These are phyloP conservation scores for Microctenopoma lineatum DNA, from an alignment of 2,797 vertebrate species.

Conservation along the genomic window DNA sequence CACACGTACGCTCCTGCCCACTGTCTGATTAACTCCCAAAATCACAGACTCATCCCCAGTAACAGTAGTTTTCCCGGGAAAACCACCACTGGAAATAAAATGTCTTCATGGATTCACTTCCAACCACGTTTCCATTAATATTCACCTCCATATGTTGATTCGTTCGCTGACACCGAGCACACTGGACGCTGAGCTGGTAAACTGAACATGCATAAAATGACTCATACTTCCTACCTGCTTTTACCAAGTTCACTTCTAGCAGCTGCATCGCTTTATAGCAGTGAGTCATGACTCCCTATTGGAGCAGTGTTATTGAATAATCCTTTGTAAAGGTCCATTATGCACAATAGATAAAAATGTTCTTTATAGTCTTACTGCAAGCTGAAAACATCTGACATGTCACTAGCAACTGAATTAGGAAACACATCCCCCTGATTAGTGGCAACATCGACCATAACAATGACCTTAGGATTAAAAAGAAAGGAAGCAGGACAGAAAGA, in stretches of 20 bases:
- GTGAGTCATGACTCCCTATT: constrained; percentile 10
- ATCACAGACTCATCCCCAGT: background rate
- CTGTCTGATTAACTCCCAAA: constrained; percentile 7
- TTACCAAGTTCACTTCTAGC: constrained; percentile 8
- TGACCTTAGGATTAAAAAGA: background rate
- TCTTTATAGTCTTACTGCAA: background rate
- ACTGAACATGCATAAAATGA: constrained; percentile 9
- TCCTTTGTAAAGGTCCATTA: background rate
- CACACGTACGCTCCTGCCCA: too few relatives aligned
- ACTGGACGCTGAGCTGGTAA: background rate
- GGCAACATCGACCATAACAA: background rate
- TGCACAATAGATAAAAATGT: too few relatives aligned
- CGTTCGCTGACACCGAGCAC: background rate
- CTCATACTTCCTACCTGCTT: constrained; percentile 26
- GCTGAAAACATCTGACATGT: background rate
- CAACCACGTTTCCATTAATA: constrained; percentile 18
- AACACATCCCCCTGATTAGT: too few relatives aligned
- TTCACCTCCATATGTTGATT: constrained; percentile 32
- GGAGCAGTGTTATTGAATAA: background rate
- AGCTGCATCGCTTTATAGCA: constrained; percentile 10
- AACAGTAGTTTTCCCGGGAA: background rate
- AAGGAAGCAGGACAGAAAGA: too few relatives aligned
- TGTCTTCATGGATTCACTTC: background rate
- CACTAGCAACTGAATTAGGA: background rate
- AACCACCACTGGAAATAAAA: background rate